Evolutionary conservation across 2,797 vertebrate genomes (phyloP), one percentile per base, ranked within the genome.

Genomic region (Carapus acus): DNA sequence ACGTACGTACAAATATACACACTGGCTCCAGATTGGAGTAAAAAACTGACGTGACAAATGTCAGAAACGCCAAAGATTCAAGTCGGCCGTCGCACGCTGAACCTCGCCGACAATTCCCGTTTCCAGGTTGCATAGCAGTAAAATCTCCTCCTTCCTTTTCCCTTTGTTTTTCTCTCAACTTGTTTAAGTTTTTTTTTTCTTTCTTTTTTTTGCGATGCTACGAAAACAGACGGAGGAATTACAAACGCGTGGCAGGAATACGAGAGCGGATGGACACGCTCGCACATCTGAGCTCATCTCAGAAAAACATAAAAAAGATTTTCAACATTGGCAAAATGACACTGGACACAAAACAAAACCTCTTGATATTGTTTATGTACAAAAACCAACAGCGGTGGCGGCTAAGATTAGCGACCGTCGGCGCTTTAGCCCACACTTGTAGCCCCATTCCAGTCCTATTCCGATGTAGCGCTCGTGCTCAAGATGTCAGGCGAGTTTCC

Each of bases 271-370:
- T 9, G 9, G 5, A 27, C 24, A 27, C 24, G 9, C 24, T 5
- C 24, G 9, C 24, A 27, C 24, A 27, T 12, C 31, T 33, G 27
- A 6, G 27, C 11, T 29, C 27, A 29, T 29, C 11, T 29, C 27
- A 29, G 11, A 31, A 53, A 74, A 62, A 59, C 18, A 57, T 47
- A 8, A 33, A 43, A 29, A 54, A 51, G 43, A 45, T 44, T 45
- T 62, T 22, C 19, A 9, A 29, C 67, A 64, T 27, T 16, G 13
- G 44, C 49, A 67, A 73, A 71, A 80, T 43, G 57, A 45, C 54
- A 65, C 63, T 71, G 61, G 73, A 83, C 76, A 39, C 48, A 31
- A 70, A 56, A 40, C 29, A 54, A 71, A 78, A 68, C 6, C 43
- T 49, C 62, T 70, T 45, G 67, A 47, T 42, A 49, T 15, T 58